Evolutionary conservation across 92 coral and sea anemone species (phyloP), one percentile per base, ranked within the genome.

Genomic region (Epizoanthus stellaris): DNA sequence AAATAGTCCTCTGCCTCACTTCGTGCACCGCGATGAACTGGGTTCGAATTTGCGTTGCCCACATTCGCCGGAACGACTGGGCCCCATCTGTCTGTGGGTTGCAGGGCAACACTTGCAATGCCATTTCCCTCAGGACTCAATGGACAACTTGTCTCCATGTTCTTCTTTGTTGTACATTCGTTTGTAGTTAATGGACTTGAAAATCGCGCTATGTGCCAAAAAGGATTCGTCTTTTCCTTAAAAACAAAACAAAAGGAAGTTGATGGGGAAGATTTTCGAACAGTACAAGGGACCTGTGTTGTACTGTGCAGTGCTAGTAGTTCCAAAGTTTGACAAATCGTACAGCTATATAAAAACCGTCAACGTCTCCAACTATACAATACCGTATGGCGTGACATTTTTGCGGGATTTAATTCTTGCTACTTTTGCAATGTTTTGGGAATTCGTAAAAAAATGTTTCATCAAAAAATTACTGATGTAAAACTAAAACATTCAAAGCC

Each of bases 171-270:
- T 21, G 20, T 43, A 4, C 10, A 76, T 13, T 36, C 16, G 65
- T 10, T 56, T 56, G 47, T 84, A 90, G 83, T 93, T 92, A 87
- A 92, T 85, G 52, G 95, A 84, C 77, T 96, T 96, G 87, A 92
- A 96, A 19, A 96, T 89, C 34, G 98, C 98, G 67, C 93, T 90
- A 77, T 96, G 98, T 67, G 98, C 98, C 85, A 96, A 76, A 80
- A 94, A 94, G 21, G 98, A 96, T 49, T 95, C 98, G 34, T 95
- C 98, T 30, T 89, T 77, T 69, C 92, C 64, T 85, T 65, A 70
- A 23, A 39, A 52, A 47, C 82, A 79, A 23, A 30, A 17, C 23
- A 74, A 76, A n/a, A 76, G 9, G 19, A 75, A 23, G 43, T 57
- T 34, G 39, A 17, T 25, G 10, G 54, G 12, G 17, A 62, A 73